Percentiles rank a stretch among this genome's conserved stretches.
Evolutionary conservation across 1,140 invertebrate genomes (phyloP).

Genomic region (Aleiodes sp.): DNA sequence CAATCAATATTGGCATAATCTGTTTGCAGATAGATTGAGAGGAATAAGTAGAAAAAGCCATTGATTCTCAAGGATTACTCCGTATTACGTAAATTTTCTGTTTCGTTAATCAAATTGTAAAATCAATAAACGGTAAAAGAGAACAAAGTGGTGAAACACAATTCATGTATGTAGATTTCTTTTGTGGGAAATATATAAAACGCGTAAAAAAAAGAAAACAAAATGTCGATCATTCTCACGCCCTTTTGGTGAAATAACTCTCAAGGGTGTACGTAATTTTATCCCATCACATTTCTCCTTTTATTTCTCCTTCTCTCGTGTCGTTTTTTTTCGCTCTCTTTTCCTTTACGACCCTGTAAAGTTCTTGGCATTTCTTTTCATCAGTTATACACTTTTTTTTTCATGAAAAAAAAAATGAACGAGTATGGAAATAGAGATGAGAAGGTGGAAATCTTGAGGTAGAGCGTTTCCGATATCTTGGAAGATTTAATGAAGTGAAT

Average conservation of each 20-base stretch:
- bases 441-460: no score
- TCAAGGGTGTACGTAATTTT: constrained; percentile 13
- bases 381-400: not conserved
- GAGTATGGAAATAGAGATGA: not conserved
- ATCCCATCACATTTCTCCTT: not conserved
- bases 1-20: no score
- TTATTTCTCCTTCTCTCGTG: not conserved
- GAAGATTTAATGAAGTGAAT: no score
- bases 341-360: constrained; percentile 3
- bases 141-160: not conserved
- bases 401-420: not conserved
- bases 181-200: not conserved
- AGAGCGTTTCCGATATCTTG: no score
- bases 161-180: constrained; percentile 27
- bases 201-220: constrained; percentile 7
- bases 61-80: no score
- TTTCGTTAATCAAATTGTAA: not conserved
- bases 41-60: no score
- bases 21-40: no score
- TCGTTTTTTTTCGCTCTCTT: no score
- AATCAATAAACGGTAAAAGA: not conserved
- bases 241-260: constrained; percentile 8
- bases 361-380: constrained; percentile 6
- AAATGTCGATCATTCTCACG: constrained; percentile 30
- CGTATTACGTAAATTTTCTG: no score